Conservation (phyloP, 2,797 vertebrate species). For the Nannoperca australis region DNA sequence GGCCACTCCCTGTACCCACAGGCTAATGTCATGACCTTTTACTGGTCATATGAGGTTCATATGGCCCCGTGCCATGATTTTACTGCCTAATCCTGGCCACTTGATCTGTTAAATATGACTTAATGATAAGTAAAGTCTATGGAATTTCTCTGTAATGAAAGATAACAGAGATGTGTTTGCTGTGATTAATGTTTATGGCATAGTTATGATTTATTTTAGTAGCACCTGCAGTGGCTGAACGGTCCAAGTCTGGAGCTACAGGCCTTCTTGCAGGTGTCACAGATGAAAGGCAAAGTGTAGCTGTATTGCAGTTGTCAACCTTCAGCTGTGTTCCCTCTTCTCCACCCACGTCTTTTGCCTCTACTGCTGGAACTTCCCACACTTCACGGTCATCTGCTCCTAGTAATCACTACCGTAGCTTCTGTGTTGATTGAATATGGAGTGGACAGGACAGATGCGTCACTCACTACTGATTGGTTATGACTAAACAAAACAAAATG, state of each 20-base stretch:
- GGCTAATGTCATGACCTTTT: slow-evolving; percentile 66
- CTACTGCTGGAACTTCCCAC: not conserved
- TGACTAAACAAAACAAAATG: too few species aligned
- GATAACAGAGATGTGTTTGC: slow-evolving; percentile 1
- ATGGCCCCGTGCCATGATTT: slow-evolving; percentile 54
- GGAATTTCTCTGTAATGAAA: not conserved
- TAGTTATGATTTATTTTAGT: not conserved
- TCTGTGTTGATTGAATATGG: too few species aligned
- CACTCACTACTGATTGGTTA: too few species aligned
- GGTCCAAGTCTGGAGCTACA: not conserved
- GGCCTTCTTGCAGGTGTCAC: not conserved
- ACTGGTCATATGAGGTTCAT: slow-evolving; percentile 68
- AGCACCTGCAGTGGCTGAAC: not conserved
- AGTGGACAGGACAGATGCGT: too few species aligned
- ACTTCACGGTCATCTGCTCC: not conserved
- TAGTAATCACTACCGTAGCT: too few species aligned
- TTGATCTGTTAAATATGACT: slow-evolving; percentile 14
- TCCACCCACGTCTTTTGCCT: not conserved
- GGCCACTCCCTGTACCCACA: slow-evolving; percentile 45
- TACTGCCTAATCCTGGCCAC: slow-evolving; percentile 28
- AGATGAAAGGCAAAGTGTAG: slow-evolving; percentile 6
- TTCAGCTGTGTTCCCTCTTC: not conserved
- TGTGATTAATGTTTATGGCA: not conserved
- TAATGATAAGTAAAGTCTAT: slow-evolving; percentile 1
- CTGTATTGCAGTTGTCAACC: not conserved